Evolutionary conservation across 30 jellyfish, hydroid and myxozoan genomes (phyloP).

Genomic region (Aurelia sp.): DNA sequence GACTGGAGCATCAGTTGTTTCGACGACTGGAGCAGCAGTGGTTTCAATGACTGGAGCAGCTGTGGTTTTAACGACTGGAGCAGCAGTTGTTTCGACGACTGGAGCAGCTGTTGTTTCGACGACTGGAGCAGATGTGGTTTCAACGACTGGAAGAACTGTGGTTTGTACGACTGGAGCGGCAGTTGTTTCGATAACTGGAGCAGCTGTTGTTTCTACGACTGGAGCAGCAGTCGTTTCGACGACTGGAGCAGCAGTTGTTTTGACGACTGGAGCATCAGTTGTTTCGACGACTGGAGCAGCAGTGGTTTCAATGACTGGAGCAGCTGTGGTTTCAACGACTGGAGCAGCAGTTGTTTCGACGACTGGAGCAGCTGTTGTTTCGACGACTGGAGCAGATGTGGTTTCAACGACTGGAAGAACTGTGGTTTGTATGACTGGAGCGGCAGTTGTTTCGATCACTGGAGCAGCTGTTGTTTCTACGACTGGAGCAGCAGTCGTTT

Average conservation of each 20-base stretch:
- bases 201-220: constrained; percentile 16
- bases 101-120: constrained; percentile 28
- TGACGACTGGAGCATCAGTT: constrained; percentile 22
- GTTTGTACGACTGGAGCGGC: constrained; percentile 23
- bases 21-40: constrained; percentile 10
- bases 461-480: constrained; percentile 47
- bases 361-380: constrained; percentile 72
- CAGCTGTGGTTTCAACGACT: constrained; percentile 21
- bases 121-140: constrained; percentile 20
- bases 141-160: neutral
- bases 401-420: constrained; percentile 55
- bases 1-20: neutral
- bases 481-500: constrained; percentile 43
- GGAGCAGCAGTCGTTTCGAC: constrained; percentile 18
- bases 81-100: constrained; percentile 20
- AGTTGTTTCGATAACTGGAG: neutral
- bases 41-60: constrained; percentile 23
- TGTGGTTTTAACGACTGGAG: constrained; percentile 2
- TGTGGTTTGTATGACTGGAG: constrained; percentile 33
- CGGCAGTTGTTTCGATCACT: constrained; percentile 38
- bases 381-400: constrained; percentile 54
- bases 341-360: constrained; percentile 42
- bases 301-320: constrained; percentile 9
- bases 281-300: constrained; percentile 49
- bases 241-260: constrained; percentile 23